Evolutionary conservation across 2,797 vertebrate genomes (phyloP).

Genomic region (Sciurus vulgaris): DNA sequence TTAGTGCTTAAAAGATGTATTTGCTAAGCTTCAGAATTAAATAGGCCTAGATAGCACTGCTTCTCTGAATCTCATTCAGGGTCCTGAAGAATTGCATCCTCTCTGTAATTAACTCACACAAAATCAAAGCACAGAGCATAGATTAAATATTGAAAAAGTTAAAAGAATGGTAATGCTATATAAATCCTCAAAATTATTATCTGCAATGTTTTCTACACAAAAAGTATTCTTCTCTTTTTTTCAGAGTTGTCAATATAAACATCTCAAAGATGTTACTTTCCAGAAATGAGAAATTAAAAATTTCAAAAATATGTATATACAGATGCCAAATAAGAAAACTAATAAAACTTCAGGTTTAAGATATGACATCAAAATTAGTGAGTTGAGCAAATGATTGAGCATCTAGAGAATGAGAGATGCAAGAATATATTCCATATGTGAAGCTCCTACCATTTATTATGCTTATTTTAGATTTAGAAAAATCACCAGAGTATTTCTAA

Average conservation of each 20-base stretch:
- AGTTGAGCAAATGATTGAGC: neutral
- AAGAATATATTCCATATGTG: neutral
- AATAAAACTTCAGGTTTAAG: neutral
- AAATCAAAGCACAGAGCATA: conserved; percentile 29
- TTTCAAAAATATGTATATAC: conserved; percentile 27
- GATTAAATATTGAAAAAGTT: neutral
- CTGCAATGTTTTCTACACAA: neutral
- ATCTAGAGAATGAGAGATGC: neutral
- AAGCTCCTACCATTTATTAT: neutral
- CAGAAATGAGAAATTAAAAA: neutral
- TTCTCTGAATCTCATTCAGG: conserved; percentile 36
- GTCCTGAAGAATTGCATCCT: neutral
- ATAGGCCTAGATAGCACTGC: conserved; percentile 72
- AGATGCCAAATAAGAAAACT: conserved; percentile 20
- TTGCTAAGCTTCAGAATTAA: conserved; percentile 54
- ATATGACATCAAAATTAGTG: conserved; percentile 33
- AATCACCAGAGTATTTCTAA: conserved; percentile 15
- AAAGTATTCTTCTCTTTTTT: conserved; percentile 44
- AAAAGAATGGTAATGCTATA: neutral
- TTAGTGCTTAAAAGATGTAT: conserved; percentile 44
- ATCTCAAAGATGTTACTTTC: conserved; percentile 14
- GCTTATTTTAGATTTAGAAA: conserved; percentile 36
- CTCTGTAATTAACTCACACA: conserved; percentile 54
- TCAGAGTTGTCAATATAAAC: neutral
- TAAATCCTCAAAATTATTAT: conserved; percentile 45